phyloP scores from a whole-genome alignment of 2,888 invertebrate species.

The Sphaeridia pumilis region DNA sequence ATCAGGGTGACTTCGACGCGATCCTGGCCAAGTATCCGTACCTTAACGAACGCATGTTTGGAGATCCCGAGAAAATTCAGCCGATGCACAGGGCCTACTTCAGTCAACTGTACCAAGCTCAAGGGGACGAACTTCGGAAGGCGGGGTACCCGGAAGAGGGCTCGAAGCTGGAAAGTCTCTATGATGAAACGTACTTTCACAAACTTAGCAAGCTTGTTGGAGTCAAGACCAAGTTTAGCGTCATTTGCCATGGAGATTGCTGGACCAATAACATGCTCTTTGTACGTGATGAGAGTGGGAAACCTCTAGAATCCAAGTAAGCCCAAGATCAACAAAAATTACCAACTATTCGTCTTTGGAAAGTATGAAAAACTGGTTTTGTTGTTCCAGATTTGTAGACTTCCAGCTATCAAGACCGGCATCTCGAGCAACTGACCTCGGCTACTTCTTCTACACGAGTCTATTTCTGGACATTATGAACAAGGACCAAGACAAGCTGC shows the following conservation, averaged over 20 bases:
- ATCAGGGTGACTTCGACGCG: constrained; percentile 23
- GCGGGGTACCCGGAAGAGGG: constrained; percentile 10
- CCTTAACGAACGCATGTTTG: constrained; percentile 24
- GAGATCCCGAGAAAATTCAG: constrained; percentile 14
- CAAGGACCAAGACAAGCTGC: constrained; percentile 21
- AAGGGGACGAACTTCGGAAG: constrained; percentile 13
- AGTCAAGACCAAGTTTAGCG: neutral
- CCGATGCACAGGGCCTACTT: constrained; percentile 16
- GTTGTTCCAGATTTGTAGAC: constrained; percentile 29
- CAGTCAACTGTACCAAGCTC: neutral
- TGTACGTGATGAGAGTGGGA: constrained; percentile 18
- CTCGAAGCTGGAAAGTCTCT: neutral
- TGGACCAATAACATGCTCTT: constrained; percentile 35
- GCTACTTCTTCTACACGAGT: constrained; percentile 33
- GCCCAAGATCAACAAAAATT: neutral
- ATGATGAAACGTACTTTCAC: constrained; percentile 5
- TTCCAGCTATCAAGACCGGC: constrained; percentile 28
- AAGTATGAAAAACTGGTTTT: constrained; percentile 18
- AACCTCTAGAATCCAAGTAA: constrained; percentile 7
- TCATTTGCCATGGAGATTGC: constrained; percentile 21
- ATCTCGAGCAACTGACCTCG: constrained; percentile 26
- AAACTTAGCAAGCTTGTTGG: neutral
- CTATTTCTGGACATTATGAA: constrained; percentile 15
- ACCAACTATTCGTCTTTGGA: neutral
- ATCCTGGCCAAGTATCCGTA: constrained; percentile 26